Conservation (phyloP, 2,888 invertebrate genomes). For the Trachelus stipa region DNA sequence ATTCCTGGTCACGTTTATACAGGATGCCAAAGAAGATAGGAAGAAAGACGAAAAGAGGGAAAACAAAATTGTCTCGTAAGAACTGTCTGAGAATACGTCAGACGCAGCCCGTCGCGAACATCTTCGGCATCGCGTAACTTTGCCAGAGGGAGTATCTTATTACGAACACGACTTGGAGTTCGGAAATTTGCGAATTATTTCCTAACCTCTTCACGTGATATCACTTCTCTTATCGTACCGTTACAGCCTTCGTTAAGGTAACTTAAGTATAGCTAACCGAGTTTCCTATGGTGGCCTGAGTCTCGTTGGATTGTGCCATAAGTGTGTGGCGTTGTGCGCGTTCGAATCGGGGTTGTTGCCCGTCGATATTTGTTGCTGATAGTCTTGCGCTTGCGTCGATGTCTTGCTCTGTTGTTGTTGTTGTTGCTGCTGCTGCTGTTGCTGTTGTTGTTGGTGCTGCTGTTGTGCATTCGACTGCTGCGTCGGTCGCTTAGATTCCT, state of each 20-base stretch:
- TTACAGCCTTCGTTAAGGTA: slow-evolving; percentile 65
- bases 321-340: slow-evolving; percentile 53
- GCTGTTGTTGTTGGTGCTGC: slow-evolving; percentile 41
- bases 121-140: background rate
- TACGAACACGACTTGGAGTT: background rate
- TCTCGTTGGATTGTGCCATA: slow-evolving; percentile 64
- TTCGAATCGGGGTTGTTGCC: slow-evolving; percentile 45
- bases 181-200: background rate
- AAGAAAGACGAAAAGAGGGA: background rate
- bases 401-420: slow-evolving; percentile 38
- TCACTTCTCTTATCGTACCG: slow-evolving; percentile 14
- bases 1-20: background rate
- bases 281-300: slow-evolving; percentile 63
- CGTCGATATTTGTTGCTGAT: slow-evolving; percentile 45
- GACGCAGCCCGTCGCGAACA: background rate
- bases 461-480: slow-evolving; percentile 29
- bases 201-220: background rate
- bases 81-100: background rate
- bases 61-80: background rate
- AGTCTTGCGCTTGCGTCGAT: slow-evolving; percentile 43
- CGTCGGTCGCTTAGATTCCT: slow-evolving; percentile 72
- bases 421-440: slow-evolving; percentile 40
- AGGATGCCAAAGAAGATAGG: background rate
- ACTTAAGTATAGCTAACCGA: slow-evolving; percentile 54
- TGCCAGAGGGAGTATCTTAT: background rate